Base-by-base conservation (phyloP, 2,888 invertebrate species). In the Cryptus armator region DNA sequence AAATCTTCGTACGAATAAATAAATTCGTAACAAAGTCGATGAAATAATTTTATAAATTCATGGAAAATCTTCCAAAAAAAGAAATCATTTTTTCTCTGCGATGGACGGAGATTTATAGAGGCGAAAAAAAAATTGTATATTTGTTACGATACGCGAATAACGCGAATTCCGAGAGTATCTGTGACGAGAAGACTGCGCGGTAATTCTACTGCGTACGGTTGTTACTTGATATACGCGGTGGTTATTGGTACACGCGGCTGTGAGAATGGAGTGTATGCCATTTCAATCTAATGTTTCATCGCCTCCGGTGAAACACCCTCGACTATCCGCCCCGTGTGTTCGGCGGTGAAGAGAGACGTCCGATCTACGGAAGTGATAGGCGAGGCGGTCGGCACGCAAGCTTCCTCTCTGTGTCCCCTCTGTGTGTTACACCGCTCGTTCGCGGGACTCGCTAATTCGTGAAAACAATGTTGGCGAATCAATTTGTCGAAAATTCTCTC, bases 321-420 rank as follows among this genome's bases (percentile, higher is more conserved):
- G 56, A 48, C 43, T 24, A 9, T 77, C 37, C 66, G 37, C 9
- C 37, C 37, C 56, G 56, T 24, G 56, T 56, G 56, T 24, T 56
- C 37, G 12, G 24, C 24, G 9, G 10, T 12, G 16, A 37, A 67
- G 14, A 37, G 44, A 6, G 12, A 70, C 56, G 53, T 71, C 37
- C 72, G 84, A 84, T 84, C 81, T 68, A 48, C 67, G 71, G 62
- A 81, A 76, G 51, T 53, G 84, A 84, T 84, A 84, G 72, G 7
- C 62, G 16, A 46, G 14, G 56, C 53, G n/a, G 59, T 77, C 62
- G 72, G 62, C 84, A 81, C 84, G 84, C 84, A 67, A 84, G 46
- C 77, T 59, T 62, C 67, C 56, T 56, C 37, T 37, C 37, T 9
- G 37, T 71, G 64, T 72, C 64, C 44, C 37, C 62, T 32, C 43